Percentiles rank a stretch among this genome's conserved stretches.
phyloP scores from a whole-genome alignment of 1,140 invertebrate species.

The Whitmania pigra region DNA sequence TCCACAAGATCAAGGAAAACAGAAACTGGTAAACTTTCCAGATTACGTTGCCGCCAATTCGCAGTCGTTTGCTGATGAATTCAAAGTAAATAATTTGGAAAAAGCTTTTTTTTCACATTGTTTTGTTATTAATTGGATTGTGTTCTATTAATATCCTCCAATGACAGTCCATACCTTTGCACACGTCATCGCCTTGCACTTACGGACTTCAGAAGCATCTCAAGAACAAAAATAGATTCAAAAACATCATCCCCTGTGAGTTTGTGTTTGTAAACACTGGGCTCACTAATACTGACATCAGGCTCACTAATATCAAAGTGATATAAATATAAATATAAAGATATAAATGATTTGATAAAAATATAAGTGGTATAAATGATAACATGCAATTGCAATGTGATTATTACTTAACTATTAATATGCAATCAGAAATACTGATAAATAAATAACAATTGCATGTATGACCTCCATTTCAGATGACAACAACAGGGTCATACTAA shows the following conservation, averaged over 20 bases:
- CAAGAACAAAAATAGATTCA: conserved; percentile 6
- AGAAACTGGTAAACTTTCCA: background rate
- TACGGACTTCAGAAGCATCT: conserved; percentile 2
- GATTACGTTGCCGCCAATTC: conserved; percentile 2
- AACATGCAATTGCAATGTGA: too few relatives aligned
- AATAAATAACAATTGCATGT: too few relatives aligned
- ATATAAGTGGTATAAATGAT: too few relatives aligned
- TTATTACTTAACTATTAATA: too few relatives aligned
- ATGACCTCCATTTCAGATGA: background rate
- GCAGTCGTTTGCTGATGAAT: background rate
- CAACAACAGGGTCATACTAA: conserved; percentile 1
- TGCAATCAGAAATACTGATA: too few relatives aligned
- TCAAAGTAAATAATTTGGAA: background rate
- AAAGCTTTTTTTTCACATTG: background rate
- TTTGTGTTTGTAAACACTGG: background rate
- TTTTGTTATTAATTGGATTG: too few relatives aligned
- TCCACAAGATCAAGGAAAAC: background rate
- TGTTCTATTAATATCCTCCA: too few relatives aligned
- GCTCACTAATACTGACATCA: background rate
- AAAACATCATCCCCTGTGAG: conserved; percentile 3
- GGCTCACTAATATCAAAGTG: background rate
- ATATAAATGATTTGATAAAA: too few relatives aligned
- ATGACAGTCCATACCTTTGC: too few relatives aligned
- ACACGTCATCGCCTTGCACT: background rate
- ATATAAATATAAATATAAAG: too few relatives aligned